Conservation (phyloP, 2,888 invertebrate genomes). For the Epistrophe grossulariae region DNA sequence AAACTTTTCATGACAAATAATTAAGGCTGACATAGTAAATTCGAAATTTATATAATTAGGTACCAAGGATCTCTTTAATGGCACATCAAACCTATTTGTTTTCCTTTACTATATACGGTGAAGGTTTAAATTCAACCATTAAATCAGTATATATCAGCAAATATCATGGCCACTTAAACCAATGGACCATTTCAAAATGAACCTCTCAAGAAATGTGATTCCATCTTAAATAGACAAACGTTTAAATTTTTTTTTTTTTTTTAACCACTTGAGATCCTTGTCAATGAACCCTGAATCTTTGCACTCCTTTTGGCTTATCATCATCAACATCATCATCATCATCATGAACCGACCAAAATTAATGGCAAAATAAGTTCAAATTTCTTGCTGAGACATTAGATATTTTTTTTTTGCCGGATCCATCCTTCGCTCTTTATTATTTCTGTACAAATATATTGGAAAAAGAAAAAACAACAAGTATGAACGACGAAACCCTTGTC, state of each 20-base stretch:
- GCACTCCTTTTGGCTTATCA: constrained; percentile 50
- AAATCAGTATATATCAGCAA: constrained; percentile 51
- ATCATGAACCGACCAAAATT: constrained; percentile 43
- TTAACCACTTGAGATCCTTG: constrained; percentile 26
- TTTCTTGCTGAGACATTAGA: constrained; percentile 57
- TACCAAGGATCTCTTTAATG: neutral
- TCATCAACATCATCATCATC: constrained; percentile 37
- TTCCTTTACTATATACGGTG: neutral
- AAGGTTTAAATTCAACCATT: constrained; percentile 1
- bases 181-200: constrained; percentile 77
- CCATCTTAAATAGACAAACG: constrained; percentile 33
- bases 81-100: neutral
- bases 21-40: neutral
- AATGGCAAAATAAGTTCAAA: constrained; percentile 68
- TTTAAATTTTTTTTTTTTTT: neutral
- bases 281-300: constrained; percentile 38
- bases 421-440: constrained; percentile 3
- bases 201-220: constrained; percentile 79
- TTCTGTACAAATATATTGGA: neutral
- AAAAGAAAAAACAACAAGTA: neutral
- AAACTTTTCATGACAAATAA: no score
- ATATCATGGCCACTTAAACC: constrained; percentile 1
- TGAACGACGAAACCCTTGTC: constrained; percentile 35
- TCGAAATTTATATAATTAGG: neutral
- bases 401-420: neutral